Base-by-base conservation (phyloP, 2,113 vertebrate species). In the Dermatemys mawii region DNA sequence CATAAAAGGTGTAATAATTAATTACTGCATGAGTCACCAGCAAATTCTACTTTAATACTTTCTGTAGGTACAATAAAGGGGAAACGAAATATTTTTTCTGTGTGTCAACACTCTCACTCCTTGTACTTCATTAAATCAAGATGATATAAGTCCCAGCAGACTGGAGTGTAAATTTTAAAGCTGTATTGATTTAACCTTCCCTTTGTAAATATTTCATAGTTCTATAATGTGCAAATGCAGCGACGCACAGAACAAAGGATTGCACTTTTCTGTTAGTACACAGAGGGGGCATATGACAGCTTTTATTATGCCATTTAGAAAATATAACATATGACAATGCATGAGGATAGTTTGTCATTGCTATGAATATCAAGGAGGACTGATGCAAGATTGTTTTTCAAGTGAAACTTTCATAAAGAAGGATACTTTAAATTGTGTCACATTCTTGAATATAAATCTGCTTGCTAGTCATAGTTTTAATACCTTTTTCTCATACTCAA, bases 101-200 rank as follows among this genome's bases (percentile, higher is more conserved):
- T 97, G 84, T 96, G 97, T 98, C 96, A 98, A 97, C 96, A 97
- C 96, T 97, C 93, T 97, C 73, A 93, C 95, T 97, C 57, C 48
- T 97, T 95, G 82, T 97, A 97, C 96, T 98, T 98, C 97, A 98
- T 98, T 98, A 98, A 98, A 97, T 98, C 97, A 97, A 97, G 97
- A 98, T 97, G 95, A 97, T 97, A 92, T 92, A 97, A 98, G 92
- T 96, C 98, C 88, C 97, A 90, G 90, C 96, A 98, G 97, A 96
- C 49, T 83, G 86, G 86, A 98, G 96, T 95, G 97, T 95, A 98
- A 97, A 98, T 98, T 98, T 98, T 98, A 98, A 95, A 97, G 94
- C 92, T 94, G 86, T 98, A 98, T 98, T 98, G 97, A 98, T 98
- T 98, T 98, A 98, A 98, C 97, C 96, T 98, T 98, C 92, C 91